phyloP scores from a whole-genome alignment of 2,888 invertebrate genomes.

The Anagyrus pseudococci region DNA sequence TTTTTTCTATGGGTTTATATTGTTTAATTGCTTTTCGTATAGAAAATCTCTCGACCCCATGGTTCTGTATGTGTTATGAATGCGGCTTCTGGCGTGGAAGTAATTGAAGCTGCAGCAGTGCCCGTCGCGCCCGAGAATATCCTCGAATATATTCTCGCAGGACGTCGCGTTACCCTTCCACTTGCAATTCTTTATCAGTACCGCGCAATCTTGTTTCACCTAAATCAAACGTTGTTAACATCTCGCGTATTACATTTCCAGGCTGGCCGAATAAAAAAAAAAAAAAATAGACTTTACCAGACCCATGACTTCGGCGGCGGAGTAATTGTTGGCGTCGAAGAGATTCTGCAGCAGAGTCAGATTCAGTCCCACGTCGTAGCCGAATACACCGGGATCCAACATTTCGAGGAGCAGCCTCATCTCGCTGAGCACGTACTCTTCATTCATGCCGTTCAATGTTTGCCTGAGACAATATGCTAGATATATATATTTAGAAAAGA shows the following conservation, averaged over 20 bases:
- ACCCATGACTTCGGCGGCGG: conserved; percentile 43
- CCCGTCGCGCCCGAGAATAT: conserved; percentile 63
- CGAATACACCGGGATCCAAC: conserved; percentile 46
- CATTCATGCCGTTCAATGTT: not conserved
- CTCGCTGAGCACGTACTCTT: conserved; percentile 46
- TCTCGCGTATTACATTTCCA: too few relatives aligned
- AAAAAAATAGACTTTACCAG: conserved; percentile 38
- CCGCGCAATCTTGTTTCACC: conserved; percentile 66
- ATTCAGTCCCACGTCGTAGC: conserved; percentile 44
- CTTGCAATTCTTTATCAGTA: conserved; percentile 65
- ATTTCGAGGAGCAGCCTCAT: conserved; percentile 49
- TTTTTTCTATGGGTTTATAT: too few relatives aligned
- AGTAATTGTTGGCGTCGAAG: conserved; percentile 47
- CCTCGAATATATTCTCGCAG: conserved; percentile 65
- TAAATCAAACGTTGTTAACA: too few relatives aligned
- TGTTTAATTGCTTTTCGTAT: too few relatives aligned
- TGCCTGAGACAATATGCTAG: not conserved
- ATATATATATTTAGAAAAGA: not conserved
- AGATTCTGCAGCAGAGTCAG: conserved; percentile 49
- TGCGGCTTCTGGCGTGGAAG: too few relatives aligned
- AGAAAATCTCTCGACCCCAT: too few relatives aligned
- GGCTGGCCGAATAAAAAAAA: too few relatives aligned
- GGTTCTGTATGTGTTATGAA: too few relatives aligned
- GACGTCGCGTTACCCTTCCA: conserved; percentile 67
- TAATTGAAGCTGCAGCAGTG: conserved; percentile 74